phyloP scores from a whole-genome alignment of 2,888 invertebrate species.

The Spialia ferax region DNA sequence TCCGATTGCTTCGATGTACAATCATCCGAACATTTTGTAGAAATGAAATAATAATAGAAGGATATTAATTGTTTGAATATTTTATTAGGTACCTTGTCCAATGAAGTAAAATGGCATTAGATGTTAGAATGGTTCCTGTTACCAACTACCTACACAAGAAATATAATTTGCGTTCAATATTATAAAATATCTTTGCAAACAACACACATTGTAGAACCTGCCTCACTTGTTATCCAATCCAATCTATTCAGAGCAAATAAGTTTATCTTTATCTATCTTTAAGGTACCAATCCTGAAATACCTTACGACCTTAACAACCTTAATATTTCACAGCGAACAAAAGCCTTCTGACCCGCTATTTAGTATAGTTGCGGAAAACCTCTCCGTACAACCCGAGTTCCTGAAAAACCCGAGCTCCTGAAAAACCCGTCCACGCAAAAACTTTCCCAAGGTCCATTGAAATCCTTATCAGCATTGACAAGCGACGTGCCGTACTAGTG shows the following conservation, averaged over 20 bases:
- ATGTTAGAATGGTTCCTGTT: too few relatives aligned
- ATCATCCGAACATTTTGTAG: constrained; percentile 33
- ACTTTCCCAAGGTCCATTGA: constrained; percentile 63
- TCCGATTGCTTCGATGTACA: constrained; percentile 21
- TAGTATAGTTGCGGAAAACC: constrained; percentile 1
- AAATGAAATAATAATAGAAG: constrained; percentile 20
- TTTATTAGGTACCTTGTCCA: not conserved
- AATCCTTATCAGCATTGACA: constrained; percentile 71
- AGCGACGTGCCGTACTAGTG: constrained; percentile 61
- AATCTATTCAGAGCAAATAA: too few relatives aligned
- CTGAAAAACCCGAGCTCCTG: constrained; percentile 38
- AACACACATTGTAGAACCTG: too few relatives aligned
- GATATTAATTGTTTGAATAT: not conserved
- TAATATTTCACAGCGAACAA: constrained; percentile 30
- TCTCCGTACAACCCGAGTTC: constrained; percentile 2
- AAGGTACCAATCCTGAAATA: not conserved
- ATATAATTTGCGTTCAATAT: too few relatives aligned
- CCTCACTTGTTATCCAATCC: too few relatives aligned
- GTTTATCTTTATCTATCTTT: too few relatives aligned
- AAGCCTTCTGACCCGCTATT: constrained; percentile 13
- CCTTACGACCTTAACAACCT: not conserved
- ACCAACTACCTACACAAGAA: too few relatives aligned
- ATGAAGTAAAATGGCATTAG: not conserved
- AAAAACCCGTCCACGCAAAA: constrained; percentile 50
- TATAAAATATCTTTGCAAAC: too few relatives aligned